These are phyloP conservation scores for Clarias gariepinus DNA, from an alignment of 2,113 vertebrate species.

Conservation along the genomic window DNA sequence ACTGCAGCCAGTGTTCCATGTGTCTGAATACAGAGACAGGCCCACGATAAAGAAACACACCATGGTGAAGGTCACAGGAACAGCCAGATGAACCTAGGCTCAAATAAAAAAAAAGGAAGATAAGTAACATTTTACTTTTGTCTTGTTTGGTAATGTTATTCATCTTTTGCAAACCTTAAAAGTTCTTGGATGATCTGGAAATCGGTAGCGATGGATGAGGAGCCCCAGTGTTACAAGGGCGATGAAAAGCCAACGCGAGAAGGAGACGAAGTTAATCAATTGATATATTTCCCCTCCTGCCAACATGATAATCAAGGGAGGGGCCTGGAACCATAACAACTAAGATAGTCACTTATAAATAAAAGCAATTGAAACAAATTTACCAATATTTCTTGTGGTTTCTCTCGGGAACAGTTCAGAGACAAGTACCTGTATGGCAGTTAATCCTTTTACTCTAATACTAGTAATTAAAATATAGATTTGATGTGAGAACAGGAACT, in stretches of 20 bases:
- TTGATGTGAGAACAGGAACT: background rate
- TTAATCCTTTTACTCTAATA: too few relatives aligned
- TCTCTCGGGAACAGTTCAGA: background rate
- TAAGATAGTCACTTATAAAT: background rate
- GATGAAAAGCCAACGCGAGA: slow-evolving; percentile 87
- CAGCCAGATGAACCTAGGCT: slow-evolving; percentile 83
- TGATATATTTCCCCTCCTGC: slow-evolving; percentile 79
- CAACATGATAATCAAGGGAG: slow-evolving; percentile 77
- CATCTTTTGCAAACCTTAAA: slow-evolving; percentile 74
- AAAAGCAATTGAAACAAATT: background rate
- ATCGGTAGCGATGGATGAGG: too few relatives aligned
- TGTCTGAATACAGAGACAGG: slow-evolving; percentile 85
- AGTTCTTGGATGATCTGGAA: slow-evolving; percentile 77
- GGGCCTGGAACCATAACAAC: slow-evolving; percentile 69
- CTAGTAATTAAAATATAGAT: background rate
- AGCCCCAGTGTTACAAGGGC: too few relatives aligned
- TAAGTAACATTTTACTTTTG: background rate
- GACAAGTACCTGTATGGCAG: background rate
- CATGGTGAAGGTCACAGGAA: slow-evolving; percentile 86
- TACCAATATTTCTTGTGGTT: slow-evolving; percentile 68
- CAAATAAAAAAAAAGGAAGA: background rate
- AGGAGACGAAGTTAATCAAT: slow-evolving; percentile 85
- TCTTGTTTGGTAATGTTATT: background rate
- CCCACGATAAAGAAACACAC: too few relatives aligned
- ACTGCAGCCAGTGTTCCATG: slow-evolving; percentile 87